Conservation (phyloP, 2,888 invertebrate species). For the Aphidius colemani region DNA sequence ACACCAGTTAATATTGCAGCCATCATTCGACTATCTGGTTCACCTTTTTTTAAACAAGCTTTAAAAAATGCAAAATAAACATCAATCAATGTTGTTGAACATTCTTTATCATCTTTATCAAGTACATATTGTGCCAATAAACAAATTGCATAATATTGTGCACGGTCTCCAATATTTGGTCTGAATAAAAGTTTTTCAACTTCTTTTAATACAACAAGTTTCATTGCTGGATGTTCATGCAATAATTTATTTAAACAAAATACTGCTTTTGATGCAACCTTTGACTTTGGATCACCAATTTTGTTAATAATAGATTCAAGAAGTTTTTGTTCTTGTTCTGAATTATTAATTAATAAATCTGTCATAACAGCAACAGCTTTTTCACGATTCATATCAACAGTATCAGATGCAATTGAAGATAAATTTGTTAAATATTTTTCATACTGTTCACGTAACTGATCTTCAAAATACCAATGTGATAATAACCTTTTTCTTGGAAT, state of each 20-base stretch:
- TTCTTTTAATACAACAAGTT: slow-evolving; percentile 81
- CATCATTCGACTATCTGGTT: slow-evolving; percentile 83
- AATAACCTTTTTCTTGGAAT: slow-evolving; percentile 70
- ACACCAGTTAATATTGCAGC: slow-evolving; percentile 81
- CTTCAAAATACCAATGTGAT: slow-evolving; percentile 87
- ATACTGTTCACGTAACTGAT: slow-evolving; percentile 80
- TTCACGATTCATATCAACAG: slow-evolving; percentile 79
- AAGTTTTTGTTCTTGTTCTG: slow-evolving; percentile 85
- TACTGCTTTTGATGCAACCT: slow-evolving; percentile 86
- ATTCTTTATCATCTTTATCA: slow-evolving; percentile 71
- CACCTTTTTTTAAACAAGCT: slow-evolving; percentile 83
- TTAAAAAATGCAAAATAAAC: slow-evolving; percentile 97
- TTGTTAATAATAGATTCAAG: slow-evolving; percentile 88
- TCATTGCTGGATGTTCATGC: slow-evolving; percentile 89
- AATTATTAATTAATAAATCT: slow-evolving; percentile 75
- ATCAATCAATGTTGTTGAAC: slow-evolving; percentile 83
- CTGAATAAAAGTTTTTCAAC: slow-evolving; percentile 90
- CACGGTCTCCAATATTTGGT: slow-evolving; percentile 79
- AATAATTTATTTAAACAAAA: slow-evolving; percentile 84
- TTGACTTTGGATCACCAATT: slow-evolving; percentile 88
- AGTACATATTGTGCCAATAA: slow-evolving; percentile 86
- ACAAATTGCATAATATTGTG: slow-evolving; percentile 93
- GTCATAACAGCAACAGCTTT: slow-evolving; percentile 78
- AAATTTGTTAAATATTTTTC: slow-evolving; percentile 75
- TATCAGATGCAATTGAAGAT: slow-evolving; percentile 76